Evolutionary conservation across 2,888 invertebrate species (phyloP), one percentile per base, ranked within the genome.

Genomic region (Acleris holmiana): DNA sequence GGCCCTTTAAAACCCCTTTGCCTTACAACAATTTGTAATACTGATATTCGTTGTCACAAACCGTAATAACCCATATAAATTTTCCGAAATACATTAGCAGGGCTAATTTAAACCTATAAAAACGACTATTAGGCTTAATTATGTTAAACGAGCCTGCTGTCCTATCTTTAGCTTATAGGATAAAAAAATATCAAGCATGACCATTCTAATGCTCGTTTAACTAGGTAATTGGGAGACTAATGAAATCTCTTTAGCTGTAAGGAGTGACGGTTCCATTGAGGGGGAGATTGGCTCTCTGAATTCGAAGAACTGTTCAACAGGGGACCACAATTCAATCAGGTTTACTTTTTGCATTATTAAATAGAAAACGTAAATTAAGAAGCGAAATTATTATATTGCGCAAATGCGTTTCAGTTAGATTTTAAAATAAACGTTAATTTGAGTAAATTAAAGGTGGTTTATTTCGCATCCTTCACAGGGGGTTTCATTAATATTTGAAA

Each of bases 401-500:
- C 23, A 23, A 23, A 23, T 23, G 23, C 4, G 4, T 23, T 23
- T 23, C 2, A 23, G 23, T 23, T 2, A 4, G 23, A 4, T 2
- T 13, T 35, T 0, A 35, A 35, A 13, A 35, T 13, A 35, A 35
- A 40, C n/a, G 25, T 59, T 48, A 29, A 59, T 47, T 63, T 57
- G 23, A 19, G 48, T 21, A 17, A 40, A 18, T 49, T 54, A 48
- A 64, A 51, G 29, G 23, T 29, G 58, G 58, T 64, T 59, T 61
- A 73, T 75, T 69, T 75, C 72, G 77, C 75, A 78, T 83, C 76
- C 73, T 80, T 82, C 77, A 78, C 60, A 70, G 73, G 73, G 76
- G 77, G 73, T 83, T 83, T 82, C 81, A 84, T 83, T 84, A 82
- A 82, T 82, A 66, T 71, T 73, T 70, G 61, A 69, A 70, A 79